Evolutionary conservation across 2,888 invertebrate species (phyloP).

Genomic region (Drosophila formosana): DNA sequence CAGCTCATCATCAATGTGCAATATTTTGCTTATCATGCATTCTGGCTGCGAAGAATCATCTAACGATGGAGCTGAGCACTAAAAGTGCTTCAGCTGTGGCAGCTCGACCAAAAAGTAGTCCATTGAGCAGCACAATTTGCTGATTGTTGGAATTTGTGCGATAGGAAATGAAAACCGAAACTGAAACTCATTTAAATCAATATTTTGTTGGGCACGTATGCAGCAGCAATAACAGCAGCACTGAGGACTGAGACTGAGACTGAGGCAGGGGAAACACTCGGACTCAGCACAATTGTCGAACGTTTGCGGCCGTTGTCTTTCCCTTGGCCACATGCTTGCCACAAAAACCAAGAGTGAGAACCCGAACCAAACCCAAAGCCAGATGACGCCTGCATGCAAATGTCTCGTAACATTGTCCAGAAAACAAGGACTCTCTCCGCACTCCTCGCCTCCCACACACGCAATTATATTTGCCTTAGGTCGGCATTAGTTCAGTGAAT

Average conservation of each 20-base stretch:
- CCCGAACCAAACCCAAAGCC: slow-evolving; percentile 32
- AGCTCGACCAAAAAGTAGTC: slow-evolving; percentile 62
- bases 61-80: slow-evolving; percentile 60
- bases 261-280: slow-evolving; percentile 41
- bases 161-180: slow-evolving; percentile 81
- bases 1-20: slow-evolving; percentile 78
- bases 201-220: slow-evolving; percentile 81
- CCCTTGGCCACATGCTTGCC: slow-evolving; percentile 65
- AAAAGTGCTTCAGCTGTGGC: slow-evolving; percentile 50
- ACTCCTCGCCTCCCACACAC: slow-evolving; percentile 43
- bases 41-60: slow-evolving; percentile 56
- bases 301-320: slow-evolving; percentile 60
- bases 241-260: neutral
- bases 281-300: slow-evolving; percentile 76
- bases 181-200: slow-evolving; percentile 82
- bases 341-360: slow-evolving; percentile 57
- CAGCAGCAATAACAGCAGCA: slow-evolving; percentile 36
- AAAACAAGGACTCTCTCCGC: slow-evolving; percentile 36
- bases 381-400: slow-evolving; percentile 79
- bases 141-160: slow-evolving; percentile 78
- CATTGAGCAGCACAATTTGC: slow-evolving; percentile 79
- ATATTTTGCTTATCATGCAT: slow-evolving; percentile 79
- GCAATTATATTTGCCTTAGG: slow-evolving; percentile 80
- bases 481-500: slow-evolving; percentile 76
- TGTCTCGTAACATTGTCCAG: slow-evolving; percentile 72